Percentiles rank a stretch among this genome's conserved stretches.
Evolutionary conservation across 2,888 invertebrate genomes (phyloP).

Genomic region (Drosophila ezoana): DNA sequence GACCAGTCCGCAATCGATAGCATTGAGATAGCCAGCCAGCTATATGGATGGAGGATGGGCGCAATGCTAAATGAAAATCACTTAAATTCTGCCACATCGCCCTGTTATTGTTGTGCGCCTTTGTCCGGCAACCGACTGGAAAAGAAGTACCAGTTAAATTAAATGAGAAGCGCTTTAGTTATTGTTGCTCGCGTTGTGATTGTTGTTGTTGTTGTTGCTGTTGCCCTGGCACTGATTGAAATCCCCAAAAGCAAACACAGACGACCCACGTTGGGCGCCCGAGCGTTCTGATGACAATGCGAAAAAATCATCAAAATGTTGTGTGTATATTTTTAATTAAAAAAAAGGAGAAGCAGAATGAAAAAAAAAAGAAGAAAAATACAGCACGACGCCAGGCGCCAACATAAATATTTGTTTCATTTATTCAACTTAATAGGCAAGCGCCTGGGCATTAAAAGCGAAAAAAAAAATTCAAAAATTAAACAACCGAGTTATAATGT

Average conservation of each 20-base stretch:
- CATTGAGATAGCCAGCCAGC: conserved; percentile 25
- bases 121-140: conserved; percentile 41
- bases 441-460: conserved; percentile 1
- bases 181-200: conserved; percentile 15
- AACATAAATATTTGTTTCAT: conserved; percentile 64
- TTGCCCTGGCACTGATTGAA: conserved; percentile 66
- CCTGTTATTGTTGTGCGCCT: conserved; percentile 49
- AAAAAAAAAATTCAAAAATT: conserved; percentile 6
- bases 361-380: conserved; percentile 1
- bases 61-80: conserved; percentile 64
- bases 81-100: conserved; percentile 58
- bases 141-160: conserved; percentile 62
- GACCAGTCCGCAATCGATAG: conserved; percentile 22
- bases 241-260: conserved; percentile 66
- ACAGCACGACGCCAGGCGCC: conserved; percentile 34
- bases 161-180: conserved; percentile 54
- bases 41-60: conserved; percentile 26
- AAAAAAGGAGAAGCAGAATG: conserved; percentile 33
- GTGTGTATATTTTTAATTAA: conserved; percentile 62
- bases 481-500: conserved; percentile 23
- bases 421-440: conserved; percentile 59
- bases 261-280: conserved; percentile 21
- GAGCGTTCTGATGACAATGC: conserved; percentile 53
- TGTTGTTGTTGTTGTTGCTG: conserved; percentile 14
- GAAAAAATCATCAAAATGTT: conserved; percentile 59